Conservation (phyloP, 1,140 invertebrate species). For the Coenobita brevimanus region DNA sequence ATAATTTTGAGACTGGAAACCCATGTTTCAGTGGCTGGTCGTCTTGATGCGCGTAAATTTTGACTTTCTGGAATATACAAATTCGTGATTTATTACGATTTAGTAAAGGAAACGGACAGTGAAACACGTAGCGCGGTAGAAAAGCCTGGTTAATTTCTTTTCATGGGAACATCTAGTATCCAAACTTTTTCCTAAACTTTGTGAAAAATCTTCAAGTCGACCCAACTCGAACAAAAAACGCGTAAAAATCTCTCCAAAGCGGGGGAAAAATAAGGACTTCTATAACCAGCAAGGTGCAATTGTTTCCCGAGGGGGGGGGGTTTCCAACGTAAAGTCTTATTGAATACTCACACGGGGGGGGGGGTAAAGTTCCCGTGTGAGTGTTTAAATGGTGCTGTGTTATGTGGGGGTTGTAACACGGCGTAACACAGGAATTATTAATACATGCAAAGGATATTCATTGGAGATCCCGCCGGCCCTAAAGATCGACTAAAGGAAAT, state of each 20-base stretch:
- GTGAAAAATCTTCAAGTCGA: slow-evolving; percentile 66
- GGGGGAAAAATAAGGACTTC: slow-evolving; percentile 58
- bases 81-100: slow-evolving; percentile 56
- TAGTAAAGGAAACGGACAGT: slow-evolving; percentile 28
- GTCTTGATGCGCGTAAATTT: slow-evolving; percentile 64
- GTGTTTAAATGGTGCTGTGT: background rate
- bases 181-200: slow-evolving; percentile 66
- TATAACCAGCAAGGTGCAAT: slow-evolving; percentile 58
- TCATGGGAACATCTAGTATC: slow-evolving; percentile 58
- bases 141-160: slow-evolving; percentile 52
- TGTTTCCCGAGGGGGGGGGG: slow-evolving; percentile 53
- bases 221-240: slow-evolving; percentile 65
- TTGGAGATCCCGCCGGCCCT: background rate
- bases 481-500: slow-evolving; percentile 38
- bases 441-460: slow-evolving; percentile 30
- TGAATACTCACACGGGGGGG: slow-evolving; percentile 15
- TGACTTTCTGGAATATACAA: slow-evolving; percentile 66
- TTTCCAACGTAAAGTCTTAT: slow-evolving; percentile 25
- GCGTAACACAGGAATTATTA: background rate
- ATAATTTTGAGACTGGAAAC: slow-evolving; percentile 67
- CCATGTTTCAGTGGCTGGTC: slow-evolving; percentile 65
- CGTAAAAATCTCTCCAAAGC: slow-evolving; percentile 64
- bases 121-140: slow-evolving; percentile 14
- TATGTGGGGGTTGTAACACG: background rate
- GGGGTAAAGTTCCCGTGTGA: background rate